Conservation (phyloP, 2,888 invertebrate genomes). For the Epistrophe eligans region DNA sequence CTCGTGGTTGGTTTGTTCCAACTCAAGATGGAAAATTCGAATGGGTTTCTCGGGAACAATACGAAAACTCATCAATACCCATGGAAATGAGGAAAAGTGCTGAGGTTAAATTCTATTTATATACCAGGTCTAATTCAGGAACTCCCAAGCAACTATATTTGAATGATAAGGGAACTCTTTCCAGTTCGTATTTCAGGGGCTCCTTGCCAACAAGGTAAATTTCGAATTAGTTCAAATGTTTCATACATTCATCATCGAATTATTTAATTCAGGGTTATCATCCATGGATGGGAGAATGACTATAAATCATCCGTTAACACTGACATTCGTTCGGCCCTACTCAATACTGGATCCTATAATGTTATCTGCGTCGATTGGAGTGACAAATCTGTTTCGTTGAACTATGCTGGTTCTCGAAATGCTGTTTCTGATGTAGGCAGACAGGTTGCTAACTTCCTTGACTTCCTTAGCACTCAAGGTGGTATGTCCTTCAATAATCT, state of each 20-base stretch:
- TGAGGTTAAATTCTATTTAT: constrained; percentile 78
- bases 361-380: constrained; percentile 87
- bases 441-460: constrained; percentile 77
- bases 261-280: constrained; percentile 79
- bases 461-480: constrained; percentile 83
- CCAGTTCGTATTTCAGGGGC: constrained; percentile 76
- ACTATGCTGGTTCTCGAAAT: constrained; percentile 85
- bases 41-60: constrained; percentile 53
- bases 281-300: constrained; percentile 86
- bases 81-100: constrained; percentile 13
- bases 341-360: constrained; percentile 85
- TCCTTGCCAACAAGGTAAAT: constrained; percentile 76
- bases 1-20: constrained; percentile 59
- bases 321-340: constrained; percentile 82
- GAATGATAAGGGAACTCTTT: constrained; percentile 63
- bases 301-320: constrained; percentile 81
- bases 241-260: no score
- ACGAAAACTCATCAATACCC: not conserved
- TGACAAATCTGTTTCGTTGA: constrained; percentile 83
- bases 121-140: constrained; percentile 78
- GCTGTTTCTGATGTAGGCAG: constrained; percentile 77
- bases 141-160: constrained; percentile 66
- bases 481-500: constrained; percentile 84
- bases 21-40: constrained; percentile 33
- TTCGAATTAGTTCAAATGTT: not conserved